Evolutionary conservation across 2,888 invertebrate genomes (phyloP), one percentile per base, ranked within the genome.

Genomic region (Xanthorhoe designata): DNA sequence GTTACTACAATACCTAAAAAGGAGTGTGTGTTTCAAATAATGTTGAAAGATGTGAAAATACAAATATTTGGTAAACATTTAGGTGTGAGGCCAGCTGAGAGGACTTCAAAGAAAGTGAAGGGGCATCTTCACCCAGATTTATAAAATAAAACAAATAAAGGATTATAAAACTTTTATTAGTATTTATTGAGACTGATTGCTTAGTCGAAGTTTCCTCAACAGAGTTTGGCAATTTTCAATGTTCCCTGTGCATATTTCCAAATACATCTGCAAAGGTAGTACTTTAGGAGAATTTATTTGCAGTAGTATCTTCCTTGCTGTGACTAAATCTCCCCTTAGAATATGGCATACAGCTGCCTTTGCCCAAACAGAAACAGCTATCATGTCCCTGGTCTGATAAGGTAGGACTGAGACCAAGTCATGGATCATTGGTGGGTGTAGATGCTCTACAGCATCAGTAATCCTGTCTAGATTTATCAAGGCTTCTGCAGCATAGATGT

Each of bases 401-500:
- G 92, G 92, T 53, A 94, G 76, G n/a, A 86, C 88, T 9, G 90
- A 88, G 0, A 93, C 91, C 9, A 93, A 80, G 42, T 94, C 92
- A 75, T 94, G 92, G 54, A 97, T 95, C 86, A 95, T 95, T 57
- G 96, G 96, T 1, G 96, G 96, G 78, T 98, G 97, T 57, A 99
- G 92, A 87, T 97, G 96, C 64, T 97, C 96, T 10, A 98, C 94
- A 0, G 98, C 98, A 86, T 98, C 98, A 0, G 95, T 92, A 72
- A 98, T 95, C 88, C 96, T 95, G 82, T 98, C 97, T 82, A 97
- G 90, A 77, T 96, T 95, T 60, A 98, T 96, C 10, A 98, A 91
- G 29, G 98, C 96, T 90, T 99, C 98, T 0, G 98, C 98, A 58
- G 97, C 96, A 86, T 99, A 99, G 77, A 98, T 94, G 86, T 98